These are phyloP conservation scores for Drosophila phalerata DNA, from an alignment of 2,888 invertebrate genomes.

Conservation along the genomic window DNA sequence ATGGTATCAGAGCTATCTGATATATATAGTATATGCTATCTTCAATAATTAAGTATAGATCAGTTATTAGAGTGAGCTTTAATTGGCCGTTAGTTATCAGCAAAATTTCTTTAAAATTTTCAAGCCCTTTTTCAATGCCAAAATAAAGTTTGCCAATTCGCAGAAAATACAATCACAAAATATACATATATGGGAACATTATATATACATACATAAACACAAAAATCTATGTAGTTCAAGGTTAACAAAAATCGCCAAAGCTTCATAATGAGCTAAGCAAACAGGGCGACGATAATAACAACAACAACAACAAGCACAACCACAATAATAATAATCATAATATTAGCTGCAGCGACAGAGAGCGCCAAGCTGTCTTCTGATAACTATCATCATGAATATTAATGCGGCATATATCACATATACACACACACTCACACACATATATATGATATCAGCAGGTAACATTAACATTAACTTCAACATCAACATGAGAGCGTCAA, in stretches of 20 bases:
- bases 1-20: too few species aligned
- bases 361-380: constrained; percentile 56
- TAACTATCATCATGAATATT: constrained; percentile 73
- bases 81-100: background rate
- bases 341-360: constrained; percentile 8
- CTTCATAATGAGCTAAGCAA: constrained; percentile 71
- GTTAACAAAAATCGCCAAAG: constrained; percentile 63
- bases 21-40: too few species aligned
- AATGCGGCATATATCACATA: constrained; percentile 46
- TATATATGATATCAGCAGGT: constrained; percentile 15
- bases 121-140: constrained; percentile 41
- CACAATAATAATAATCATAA: constrained; percentile 21
- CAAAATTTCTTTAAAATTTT: background rate
- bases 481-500: constrained; percentile 43
- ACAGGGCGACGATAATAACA: constrained; percentile 29
- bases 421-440: constrained; percentile 32
- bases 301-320: too few species aligned
- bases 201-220: background rate
- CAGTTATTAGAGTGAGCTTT: too few species aligned
- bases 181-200: background rate
- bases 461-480: constrained; percentile 48
- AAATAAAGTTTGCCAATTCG: constrained; percentile 47
- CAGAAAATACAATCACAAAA: constrained; percentile 15
- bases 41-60: too few species aligned
- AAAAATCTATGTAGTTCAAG: constrained; percentile 73